Percentiles rank a stretch among this genome's conserved stretches.
Evolutionary conservation across 2,888 invertebrate species (phyloP).

Genomic region (Candidula unifasciata): DNA sequence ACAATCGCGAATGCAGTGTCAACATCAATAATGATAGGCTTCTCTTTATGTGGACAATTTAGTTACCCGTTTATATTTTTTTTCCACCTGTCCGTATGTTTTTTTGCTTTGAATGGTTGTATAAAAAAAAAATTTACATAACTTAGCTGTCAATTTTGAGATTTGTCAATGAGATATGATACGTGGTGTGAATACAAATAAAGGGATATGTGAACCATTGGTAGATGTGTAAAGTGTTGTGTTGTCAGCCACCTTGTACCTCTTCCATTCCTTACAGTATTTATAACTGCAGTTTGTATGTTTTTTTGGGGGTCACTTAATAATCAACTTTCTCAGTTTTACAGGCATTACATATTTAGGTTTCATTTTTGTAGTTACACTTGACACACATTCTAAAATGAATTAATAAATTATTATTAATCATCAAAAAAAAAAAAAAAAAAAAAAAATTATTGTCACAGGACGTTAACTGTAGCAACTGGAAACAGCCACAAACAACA

Average conservation of each 20-base stretch:
- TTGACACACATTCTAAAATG: no score
- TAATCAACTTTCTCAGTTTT: no score
- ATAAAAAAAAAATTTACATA: neutral
- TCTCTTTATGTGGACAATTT: neutral
- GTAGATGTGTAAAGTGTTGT: neutral
- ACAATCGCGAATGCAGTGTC: constrained; percentile 84
- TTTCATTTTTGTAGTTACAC: no score
- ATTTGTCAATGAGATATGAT: neutral
- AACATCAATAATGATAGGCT: constrained; percentile 84
- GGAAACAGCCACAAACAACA: no score
- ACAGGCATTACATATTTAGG: no score
- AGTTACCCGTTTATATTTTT: constrained; percentile 5
- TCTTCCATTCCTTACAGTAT: neutral
- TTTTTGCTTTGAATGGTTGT: neutral
- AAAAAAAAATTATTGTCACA: no score
- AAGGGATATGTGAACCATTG: neutral
- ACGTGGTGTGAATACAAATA: neutral
- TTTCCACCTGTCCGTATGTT: neutral
- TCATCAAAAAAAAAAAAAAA: no score
- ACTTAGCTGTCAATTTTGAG: neutral
- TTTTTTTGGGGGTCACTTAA: no score
- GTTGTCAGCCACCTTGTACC: neutral
- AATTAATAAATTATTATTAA: no score
- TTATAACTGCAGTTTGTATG: neutral
- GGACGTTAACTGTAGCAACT: no score